Percentiles rank a stretch among this genome's conserved stretches.
Evolutionary conservation across 2,797 vertebrate genomes (phyloP).

Genomic region (Huso huso): DNA sequence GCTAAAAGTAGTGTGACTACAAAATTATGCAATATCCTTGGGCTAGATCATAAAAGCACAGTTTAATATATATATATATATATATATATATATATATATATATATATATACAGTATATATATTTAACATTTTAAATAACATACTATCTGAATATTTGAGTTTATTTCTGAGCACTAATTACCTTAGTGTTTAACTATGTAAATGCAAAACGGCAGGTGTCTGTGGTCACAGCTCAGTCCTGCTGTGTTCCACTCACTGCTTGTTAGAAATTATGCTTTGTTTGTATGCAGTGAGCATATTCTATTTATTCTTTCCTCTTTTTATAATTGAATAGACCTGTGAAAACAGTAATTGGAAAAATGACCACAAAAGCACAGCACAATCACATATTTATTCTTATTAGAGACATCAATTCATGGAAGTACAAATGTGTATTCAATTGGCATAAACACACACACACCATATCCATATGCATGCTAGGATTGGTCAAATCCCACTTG

Average conservation of each 20-base stretch:
- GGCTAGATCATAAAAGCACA: too few relatives aligned
- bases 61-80: too few relatives aligned
- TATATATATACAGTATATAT: too few relatives aligned
- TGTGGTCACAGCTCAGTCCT: background rate
- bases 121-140: too few relatives aligned
- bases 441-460: too few relatives aligned
- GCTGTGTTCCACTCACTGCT: background rate
- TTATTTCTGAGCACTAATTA: background rate
- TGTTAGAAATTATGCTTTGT: background rate
- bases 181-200: constrained; percentile 4
- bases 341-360: background rate
- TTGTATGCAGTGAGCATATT: background rate
- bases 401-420: background rate
- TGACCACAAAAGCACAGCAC: background rate
- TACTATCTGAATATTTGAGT: background rate
- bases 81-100: too few relatives aligned
- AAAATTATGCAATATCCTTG: too few relatives aligned
- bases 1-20: too few relatives aligned
- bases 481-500: too few relatives aligned
- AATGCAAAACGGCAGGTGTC: background rate
- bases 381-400: background rate
- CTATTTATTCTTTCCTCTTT: background rate
- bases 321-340: background rate
- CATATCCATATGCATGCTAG: too few relatives aligned
- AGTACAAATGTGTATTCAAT: background rate